These are phyloP conservation scores for Metopia argyrocephala DNA, from an alignment of 2,888 invertebrate genomes.

Conservation along the genomic window DNA sequence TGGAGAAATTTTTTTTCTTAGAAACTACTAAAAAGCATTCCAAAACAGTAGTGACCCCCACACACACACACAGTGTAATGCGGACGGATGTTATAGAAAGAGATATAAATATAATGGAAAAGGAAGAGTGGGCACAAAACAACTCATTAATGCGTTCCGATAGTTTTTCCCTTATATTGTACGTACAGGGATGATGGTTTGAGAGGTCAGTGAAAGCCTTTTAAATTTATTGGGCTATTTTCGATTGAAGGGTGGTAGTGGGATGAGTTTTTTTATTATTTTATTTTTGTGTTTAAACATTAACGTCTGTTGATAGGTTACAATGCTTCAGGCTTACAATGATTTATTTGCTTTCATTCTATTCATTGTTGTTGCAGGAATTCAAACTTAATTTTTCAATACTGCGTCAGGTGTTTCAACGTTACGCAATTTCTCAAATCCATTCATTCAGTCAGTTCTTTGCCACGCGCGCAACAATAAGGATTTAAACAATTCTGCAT, in stretches of 20 bases:
- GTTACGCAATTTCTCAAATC: slow-evolving; percentile 59
- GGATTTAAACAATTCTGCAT: slow-evolving; percentile 64
- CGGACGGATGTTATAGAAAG: neutral
- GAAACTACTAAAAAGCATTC: slow-evolving; percentile 55
- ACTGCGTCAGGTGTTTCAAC: slow-evolving; percentile 75
- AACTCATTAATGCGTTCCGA: slow-evolving; percentile 58
- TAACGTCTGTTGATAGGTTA: slow-evolving; percentile 67
- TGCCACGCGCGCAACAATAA: slow-evolving; percentile 70
- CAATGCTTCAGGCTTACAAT: slow-evolving; percentile 43
- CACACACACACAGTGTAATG: slow-evolving; percentile 27
- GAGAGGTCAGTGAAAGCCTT: slow-evolving; percentile 68
- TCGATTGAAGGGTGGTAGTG: slow-evolving; percentile 49
- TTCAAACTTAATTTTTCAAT: slow-evolving; percentile 70
- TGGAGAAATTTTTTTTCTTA: slow-evolving; percentile 47
- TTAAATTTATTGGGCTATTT: too few relatives aligned
- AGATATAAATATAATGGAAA: neutral
- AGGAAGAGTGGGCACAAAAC: slow-evolving; percentile 42
- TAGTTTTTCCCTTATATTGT: too few relatives aligned
- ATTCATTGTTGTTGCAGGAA: slow-evolving; percentile 42
- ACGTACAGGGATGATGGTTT: neutral
- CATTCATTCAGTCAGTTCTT: slow-evolving; percentile 68
- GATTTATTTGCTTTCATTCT: slow-evolving; percentile 4
- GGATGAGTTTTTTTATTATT: slow-evolving; percentile 62
- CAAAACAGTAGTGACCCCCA: slow-evolving; percentile 39
- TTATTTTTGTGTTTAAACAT: slow-evolving; percentile 60